phyloP scores from a whole-genome alignment of 2,797 vertebrate genomes.

The Neopelma chrysocephalum region DNA sequence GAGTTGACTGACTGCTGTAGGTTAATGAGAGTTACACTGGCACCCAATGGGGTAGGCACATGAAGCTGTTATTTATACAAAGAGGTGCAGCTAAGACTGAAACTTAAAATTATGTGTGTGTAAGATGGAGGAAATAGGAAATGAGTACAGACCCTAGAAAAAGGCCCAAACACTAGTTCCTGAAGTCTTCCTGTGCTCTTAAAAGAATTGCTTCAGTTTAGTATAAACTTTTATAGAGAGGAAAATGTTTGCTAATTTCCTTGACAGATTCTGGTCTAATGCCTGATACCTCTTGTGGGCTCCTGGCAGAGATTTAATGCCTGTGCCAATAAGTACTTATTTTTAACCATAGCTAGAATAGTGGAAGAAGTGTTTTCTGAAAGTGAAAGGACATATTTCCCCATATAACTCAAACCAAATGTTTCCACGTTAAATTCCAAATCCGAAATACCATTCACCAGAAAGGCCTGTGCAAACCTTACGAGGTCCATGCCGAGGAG shows the following conservation, averaged over 20 bases:
- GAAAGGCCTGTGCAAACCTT: constrained; percentile 73
- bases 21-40: background rate
- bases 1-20: background rate
- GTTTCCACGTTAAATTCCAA: too few species aligned
- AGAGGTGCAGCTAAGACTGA: accelerated
- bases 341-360: background rate
- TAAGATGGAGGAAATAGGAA: background rate
- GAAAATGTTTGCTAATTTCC: background rate
- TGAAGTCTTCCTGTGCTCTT: background rate
- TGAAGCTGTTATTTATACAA: background rate
- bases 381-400: background rate
- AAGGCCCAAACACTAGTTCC: background rate
- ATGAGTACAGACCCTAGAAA: background rate
- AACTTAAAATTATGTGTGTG: accelerated
- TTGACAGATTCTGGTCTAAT: background rate
- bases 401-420: accelerated
- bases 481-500: constrained; percentile 97
- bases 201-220: background rate
- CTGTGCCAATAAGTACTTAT: background rate
- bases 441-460: background rate
- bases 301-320: background rate
- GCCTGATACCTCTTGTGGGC: accelerated
- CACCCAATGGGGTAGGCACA: background rate
- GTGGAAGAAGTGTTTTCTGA: background rate
- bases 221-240: background rate